phyloP scores from a whole-genome alignment of 1,140 invertebrate genomes.

The Cecropterus lyciades region DNA sequence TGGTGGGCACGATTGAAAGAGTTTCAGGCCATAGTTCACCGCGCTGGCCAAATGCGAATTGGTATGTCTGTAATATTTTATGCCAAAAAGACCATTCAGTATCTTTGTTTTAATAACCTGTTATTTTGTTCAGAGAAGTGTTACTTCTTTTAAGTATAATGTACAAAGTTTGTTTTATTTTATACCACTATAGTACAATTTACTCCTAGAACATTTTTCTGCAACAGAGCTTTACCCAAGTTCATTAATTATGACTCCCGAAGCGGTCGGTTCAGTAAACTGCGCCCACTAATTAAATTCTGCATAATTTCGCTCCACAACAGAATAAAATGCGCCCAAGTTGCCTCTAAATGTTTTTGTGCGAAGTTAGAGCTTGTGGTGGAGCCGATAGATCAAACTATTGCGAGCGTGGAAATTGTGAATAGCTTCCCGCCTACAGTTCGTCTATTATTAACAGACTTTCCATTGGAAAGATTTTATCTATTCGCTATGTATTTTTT shows the following conservation, averaged over 20 bases:
- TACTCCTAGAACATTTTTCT: conserved; percentile 18
- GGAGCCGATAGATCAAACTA: conserved; percentile 13
- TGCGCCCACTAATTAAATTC: conserved; percentile 46
- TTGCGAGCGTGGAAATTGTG: neutral
- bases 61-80: too few relatives aligned
- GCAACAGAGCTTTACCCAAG: conserved; percentile 24
- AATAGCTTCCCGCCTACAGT: neutral
- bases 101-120: too few relatives aligned
- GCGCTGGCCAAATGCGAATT: too few relatives aligned
- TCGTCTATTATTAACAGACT: too few relatives aligned
- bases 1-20: too few relatives aligned
- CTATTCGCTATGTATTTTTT: too few relatives aligned
- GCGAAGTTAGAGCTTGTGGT: conserved; percentile 7
- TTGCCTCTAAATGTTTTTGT: conserved; percentile 33
- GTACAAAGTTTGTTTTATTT: neutral
- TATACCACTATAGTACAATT: conserved; percentile 4
- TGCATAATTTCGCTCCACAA: conserved; percentile 45
- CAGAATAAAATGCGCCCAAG: conserved; percentile 41
- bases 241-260: conserved; percentile 39
- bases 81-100: too few relatives aligned
- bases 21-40: too few relatives aligned
- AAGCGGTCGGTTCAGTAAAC: conserved; percentile 36
- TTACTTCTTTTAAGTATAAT: too few relatives aligned
- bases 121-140: too few relatives aligned
- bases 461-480: too few relatives aligned